A percentile compares a stretch with the other conserved stretches of the same genome.
phyloP scores from a whole-genome alignment of 2,888 invertebrate genomes.

The Thyatira batis region DNA sequence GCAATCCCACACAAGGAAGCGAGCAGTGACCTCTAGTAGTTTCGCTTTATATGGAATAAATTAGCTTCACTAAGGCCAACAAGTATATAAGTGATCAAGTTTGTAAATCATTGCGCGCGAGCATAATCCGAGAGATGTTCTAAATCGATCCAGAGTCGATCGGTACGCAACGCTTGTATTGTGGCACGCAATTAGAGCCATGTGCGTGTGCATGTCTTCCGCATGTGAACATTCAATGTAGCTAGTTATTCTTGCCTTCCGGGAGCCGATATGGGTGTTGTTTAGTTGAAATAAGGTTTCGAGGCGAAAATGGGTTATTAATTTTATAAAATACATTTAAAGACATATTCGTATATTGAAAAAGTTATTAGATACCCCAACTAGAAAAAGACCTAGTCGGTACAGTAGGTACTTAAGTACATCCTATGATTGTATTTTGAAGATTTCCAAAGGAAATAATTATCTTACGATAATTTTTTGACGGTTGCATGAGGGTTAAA shows the following conservation, averaged over 20 bases:
- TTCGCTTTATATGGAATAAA: slow-evolving; percentile 58
- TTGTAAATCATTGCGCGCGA: slow-evolving; percentile 32
- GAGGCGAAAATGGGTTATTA: slow-evolving; percentile 14
- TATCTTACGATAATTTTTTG: neutral
- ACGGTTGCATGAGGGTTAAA: neutral
- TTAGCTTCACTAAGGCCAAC: slow-evolving; percentile 56
- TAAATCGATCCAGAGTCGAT: slow-evolving; percentile 40
- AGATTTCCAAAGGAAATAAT: neutral
- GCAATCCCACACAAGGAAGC: slow-evolving; percentile 43
- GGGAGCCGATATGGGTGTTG: slow-evolving; percentile 37
- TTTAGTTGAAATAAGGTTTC: slow-evolving; percentile 11
- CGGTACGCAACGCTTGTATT: slow-evolving; percentile 12
- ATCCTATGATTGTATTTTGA: neutral
- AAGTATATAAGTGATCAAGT: slow-evolving; percentile 35
- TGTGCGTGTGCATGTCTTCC: slow-evolving; percentile 51
- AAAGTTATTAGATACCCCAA: too few relatives aligned
- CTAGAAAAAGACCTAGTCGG: too few relatives aligned
- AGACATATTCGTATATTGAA: too few relatives aligned
- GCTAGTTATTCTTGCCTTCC: slow-evolving; percentile 40
- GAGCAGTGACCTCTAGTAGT: slow-evolving; percentile 47
- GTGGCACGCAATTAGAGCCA: slow-evolving; percentile 31
- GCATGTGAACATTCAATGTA: slow-evolving; percentile 51
- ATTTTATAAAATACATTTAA: neutral
- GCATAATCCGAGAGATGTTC: slow-evolving; percentile 37
- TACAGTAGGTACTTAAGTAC: too few relatives aligned